Percentiles rank a stretch among this genome's conserved stretches.
Evolutionary conservation across 2,113 vertebrate genomes (phyloP).

Genomic region (Urocitellus parryii): DNA sequence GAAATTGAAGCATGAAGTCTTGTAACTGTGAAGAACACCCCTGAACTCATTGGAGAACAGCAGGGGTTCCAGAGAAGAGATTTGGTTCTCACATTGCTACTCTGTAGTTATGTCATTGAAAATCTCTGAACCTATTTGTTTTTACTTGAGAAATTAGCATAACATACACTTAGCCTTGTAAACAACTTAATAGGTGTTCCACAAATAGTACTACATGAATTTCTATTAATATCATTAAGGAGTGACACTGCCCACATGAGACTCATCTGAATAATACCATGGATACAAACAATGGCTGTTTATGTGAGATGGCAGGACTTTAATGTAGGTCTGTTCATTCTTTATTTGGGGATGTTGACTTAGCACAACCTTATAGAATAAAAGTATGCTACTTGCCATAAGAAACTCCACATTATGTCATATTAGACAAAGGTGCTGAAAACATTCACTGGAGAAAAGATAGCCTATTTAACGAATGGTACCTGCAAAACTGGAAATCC

Average conservation of each 20-base stretch:
- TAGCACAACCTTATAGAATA: neutral
- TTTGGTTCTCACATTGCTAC: neutral
- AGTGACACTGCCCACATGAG: neutral
- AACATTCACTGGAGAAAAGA: too few relatives aligned
- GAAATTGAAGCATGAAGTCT: neutral
- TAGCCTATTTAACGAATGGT: too few relatives aligned
- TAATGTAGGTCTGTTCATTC: neutral
- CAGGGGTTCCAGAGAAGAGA: accelerated
- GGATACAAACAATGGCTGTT: neutral
- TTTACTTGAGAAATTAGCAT: neutral
- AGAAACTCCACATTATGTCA: neutral
- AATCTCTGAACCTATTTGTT: neutral
- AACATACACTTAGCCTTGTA: neutral
- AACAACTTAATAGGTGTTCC: neutral
- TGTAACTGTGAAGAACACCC: neutral
- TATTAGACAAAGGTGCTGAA: too few relatives aligned
- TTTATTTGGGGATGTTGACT: neutral
- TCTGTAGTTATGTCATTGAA: neutral
- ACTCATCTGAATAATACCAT: neutral
- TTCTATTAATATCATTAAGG: neutral
- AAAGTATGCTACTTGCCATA: neutral
- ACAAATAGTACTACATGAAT: neutral
- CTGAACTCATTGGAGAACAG: accelerated
- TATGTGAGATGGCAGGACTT: neutral
- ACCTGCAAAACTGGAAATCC: too few relatives aligned